Conservation (phyloP, 2,797 vertebrate species). For the Gymnothorax reevesii region DNA sequence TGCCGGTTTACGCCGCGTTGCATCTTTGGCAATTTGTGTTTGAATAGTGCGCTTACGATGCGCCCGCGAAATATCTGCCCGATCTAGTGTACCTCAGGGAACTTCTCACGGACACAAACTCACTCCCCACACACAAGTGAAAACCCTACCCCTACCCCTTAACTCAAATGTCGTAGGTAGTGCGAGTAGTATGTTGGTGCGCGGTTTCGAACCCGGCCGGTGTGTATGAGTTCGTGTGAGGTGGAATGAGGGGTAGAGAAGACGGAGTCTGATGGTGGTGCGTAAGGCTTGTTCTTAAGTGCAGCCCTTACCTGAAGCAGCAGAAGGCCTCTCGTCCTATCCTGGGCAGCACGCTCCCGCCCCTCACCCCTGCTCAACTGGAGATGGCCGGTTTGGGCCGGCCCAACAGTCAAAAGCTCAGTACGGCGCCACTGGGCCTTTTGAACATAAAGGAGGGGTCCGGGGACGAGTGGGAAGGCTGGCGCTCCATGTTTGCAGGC, state of each 20-base stretch:
- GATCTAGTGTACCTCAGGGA: too few relatives aligned
- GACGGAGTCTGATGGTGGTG: not conserved
- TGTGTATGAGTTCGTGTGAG: not conserved
- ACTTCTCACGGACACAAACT: too few relatives aligned
- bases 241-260: not conserved
- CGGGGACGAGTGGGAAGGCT: conserved; percentile 39
- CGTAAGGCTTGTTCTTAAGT: not conserved
- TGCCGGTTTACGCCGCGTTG: too few relatives aligned
- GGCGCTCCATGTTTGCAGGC: conserved; percentile 59
- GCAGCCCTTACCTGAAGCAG: not conserved
- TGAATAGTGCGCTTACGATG: too few relatives aligned
- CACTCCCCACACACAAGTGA: too few relatives aligned
- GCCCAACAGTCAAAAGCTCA: not conserved
- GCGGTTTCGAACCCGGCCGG: too few relatives aligned
- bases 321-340: conserved; percentile 5
- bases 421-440: conserved; percentile 40
- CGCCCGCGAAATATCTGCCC: too few relatives aligned
- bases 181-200: too few relatives aligned
- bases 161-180: too few relatives aligned
- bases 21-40: too few relatives aligned
- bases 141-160: too few relatives aligned
- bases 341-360: not conserved
- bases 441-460: conserved; percentile 58
- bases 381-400: not conserved
- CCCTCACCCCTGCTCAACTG: not conserved